Base-by-base conservation (phyloP, 2,888 invertebrate genomes). In the Cataglyphis cursor region DNA sequence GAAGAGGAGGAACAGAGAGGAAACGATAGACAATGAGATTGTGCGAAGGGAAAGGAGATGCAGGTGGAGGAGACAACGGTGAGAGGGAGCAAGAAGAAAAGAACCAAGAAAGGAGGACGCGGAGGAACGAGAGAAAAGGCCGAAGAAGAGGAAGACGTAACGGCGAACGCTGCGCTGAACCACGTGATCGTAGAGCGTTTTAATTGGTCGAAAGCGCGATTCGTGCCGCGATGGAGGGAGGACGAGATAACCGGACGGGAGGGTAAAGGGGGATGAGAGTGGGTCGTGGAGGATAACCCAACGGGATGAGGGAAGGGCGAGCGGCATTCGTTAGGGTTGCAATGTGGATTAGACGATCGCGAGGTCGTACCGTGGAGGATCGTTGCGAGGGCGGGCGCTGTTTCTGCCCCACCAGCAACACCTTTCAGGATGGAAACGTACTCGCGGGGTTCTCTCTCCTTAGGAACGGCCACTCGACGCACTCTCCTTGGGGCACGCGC, bases 121-220 rank as follows among this genome's bases (percentile, higher is more conserved):
- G 18, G 59, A 24, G 57, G 57, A 78, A 61, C 28, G 68, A 83
- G 68, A 83, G 82, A 85, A 64, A 70, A 82, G 81, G 0, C 75
- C 31, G 82, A 83, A 61, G 82, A 82, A 51, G 87, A 85, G 64
- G 81, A 86, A 85, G 83, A 86, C 54, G 86, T 70, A 84, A 86
- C 68, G 72, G 81, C 54, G 83, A 81, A 62, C 78, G 78, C 72
- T 70, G 78, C 28, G 78, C 78, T 72, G 80, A 72, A 89, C 92
- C 94, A 93, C 94, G 94, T 93, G 94, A 94, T 91, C 92, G 91
- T 84, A 91, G 93, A 87, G 93, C 92, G 91, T 94, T 95, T 95
- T 95, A 94, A 95, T 95, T 95, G 95, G 95, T 92, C 92, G 93
- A 91, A 91, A 89, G 89, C 68, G 87, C 80, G 84, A 83, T 82